Conservation (phyloP, 1,140 invertebrate genomes). For the Xylocopa sonorina region DNA sequence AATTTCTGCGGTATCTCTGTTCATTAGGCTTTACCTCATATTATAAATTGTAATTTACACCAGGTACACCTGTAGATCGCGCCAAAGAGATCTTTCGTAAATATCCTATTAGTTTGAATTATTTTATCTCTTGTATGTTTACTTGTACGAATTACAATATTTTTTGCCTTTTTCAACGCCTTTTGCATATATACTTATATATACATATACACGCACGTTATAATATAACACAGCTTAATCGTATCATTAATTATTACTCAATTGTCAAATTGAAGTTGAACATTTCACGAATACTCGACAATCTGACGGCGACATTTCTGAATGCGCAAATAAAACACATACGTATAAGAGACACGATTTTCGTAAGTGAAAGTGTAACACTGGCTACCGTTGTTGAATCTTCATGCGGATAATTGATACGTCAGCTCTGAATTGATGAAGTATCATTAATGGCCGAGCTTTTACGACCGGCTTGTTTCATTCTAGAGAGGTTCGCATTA, state of each 20-base stretch:
- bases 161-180: too few species aligned
- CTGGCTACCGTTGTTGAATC: background rate
- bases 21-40: too few species aligned
- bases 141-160: too few species aligned
- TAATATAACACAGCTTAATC: too few species aligned
- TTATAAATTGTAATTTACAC: too few species aligned
- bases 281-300: background rate
- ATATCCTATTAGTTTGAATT: too few species aligned
- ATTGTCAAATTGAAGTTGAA: background rate
- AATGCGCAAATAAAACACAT: background rate
- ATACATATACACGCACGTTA: too few species aligned
- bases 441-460: constrained; percentile 27
- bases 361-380: background rate
- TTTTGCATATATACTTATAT: too few species aligned
- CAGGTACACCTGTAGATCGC: background rate
- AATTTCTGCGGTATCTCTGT: background rate
- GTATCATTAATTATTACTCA: too few species aligned
- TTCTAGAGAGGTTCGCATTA: background rate
- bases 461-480: background rate
- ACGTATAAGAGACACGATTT: background rate
- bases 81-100: too few species aligned
- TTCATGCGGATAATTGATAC: constrained; percentile 22
- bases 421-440: constrained; percentile 26
- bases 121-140: too few species aligned
- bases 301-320: background rate